Evolutionary conservation across 2,888 invertebrate genomes (phyloP), one percentile per base, ranked within the genome.

Genomic region (Leptopilina syphax): DNA sequence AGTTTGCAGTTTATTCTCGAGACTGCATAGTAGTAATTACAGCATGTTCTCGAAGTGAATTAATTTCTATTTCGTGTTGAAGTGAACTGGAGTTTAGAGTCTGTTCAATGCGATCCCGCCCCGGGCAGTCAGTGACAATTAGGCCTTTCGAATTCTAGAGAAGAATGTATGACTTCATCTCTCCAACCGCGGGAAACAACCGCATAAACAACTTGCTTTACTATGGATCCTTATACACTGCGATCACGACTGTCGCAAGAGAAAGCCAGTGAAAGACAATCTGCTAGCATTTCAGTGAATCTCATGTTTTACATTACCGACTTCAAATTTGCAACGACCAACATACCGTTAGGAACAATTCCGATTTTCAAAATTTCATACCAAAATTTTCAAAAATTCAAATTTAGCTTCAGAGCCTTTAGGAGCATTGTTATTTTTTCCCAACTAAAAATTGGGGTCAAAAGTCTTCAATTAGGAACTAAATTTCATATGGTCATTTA

Each of bases 21-120:
- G 34, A 34, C 34, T 83, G 81, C 79, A 80, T 34, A 34, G 3
- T 34, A 34, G 84, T 87, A 87, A 87, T 86, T 87, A 86, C 84
- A 85, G 24, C 24, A 83, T 84, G 85, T 83, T 85, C 84, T 84
- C 83, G 83, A 82, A 8, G 8, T 8, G 8, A 44, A 85, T 87
- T 81, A 84, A 80, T 77, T 79, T 81, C 81, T 79, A 76, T 63
- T 41, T 13, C 24, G 34, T 34, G 57, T 77, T 57, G 41, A 41
- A 73, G 34, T 57, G 10, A 9, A 41, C 34, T 73, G 4, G 73
- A 73, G 73, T 73, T 44, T 57, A 73, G 41, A 73, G 57, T n/a
- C 34, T 34, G 57, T 60, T 73, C 73, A 73, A 57, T 57, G 34
- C 34, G 54, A 73, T 34, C 73, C 73, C 57, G 57, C 73, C 34